Conservation (phyloP, 1,140 invertebrate genomes). For the Drosophila kanapiae region DNA sequence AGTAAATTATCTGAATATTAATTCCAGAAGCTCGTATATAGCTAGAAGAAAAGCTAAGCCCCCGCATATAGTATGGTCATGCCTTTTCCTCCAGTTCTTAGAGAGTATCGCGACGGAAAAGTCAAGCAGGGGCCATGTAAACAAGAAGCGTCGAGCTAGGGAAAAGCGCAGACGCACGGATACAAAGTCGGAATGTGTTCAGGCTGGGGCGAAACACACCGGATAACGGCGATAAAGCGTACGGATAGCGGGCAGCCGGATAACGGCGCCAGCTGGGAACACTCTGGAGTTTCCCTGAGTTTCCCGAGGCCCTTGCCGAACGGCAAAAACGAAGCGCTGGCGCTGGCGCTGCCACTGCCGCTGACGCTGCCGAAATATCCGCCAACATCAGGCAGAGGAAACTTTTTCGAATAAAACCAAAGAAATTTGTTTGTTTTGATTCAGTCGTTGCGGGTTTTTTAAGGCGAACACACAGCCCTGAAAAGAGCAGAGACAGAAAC, state of each 20-base stretch:
- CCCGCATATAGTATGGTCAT: neutral
- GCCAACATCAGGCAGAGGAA: conserved; percentile 35
- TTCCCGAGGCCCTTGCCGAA: conserved; percentile 8
- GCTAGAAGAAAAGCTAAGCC: accelerated
- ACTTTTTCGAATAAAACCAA: conserved; percentile 80
- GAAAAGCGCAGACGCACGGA: conserved; percentile 66
- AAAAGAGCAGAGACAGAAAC: conserved; percentile 19
- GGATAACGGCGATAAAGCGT: conserved; percentile 47
- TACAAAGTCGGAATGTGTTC: conserved; percentile 21
- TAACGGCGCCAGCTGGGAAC: conserved; percentile 55
- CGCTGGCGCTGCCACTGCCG: neutral
- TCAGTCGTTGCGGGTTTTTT: conserved; percentile 84
- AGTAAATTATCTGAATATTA: no score
- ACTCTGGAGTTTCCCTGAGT: conserved; percentile 31
- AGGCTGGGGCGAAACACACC: neutral
- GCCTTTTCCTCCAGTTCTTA: neutral
- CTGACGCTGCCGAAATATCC: conserved; percentile 34
- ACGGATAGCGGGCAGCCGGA: conserved; percentile 38
- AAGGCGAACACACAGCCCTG: conserved; percentile 64
- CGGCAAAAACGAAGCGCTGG: conserved; percentile 12
- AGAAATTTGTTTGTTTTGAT: conserved; percentile 84
- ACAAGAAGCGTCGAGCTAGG: conserved; percentile 31
- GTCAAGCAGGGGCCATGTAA: conserved; percentile 52
- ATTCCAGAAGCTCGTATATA: no score
- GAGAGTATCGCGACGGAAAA: conserved; percentile 4